Evolutionary conservation across 2,888 invertebrate species (phyloP).

Genomic region (Drosophila phalerata): DNA sequence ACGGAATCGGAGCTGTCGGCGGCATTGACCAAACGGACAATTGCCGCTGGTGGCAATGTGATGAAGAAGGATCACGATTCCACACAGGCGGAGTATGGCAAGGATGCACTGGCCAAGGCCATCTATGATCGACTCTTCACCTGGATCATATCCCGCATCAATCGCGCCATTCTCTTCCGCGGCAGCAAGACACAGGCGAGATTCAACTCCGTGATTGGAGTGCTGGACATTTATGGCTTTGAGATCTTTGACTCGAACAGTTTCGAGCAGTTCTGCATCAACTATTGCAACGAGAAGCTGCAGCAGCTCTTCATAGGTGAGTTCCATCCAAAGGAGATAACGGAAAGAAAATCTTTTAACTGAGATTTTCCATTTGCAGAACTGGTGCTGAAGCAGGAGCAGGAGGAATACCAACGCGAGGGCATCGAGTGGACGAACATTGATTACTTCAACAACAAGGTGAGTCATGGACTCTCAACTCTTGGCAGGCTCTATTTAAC

Average conservation of each 20-base stretch:
- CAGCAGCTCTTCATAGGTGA: constrained; percentile 98
- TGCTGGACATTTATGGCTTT: constrained; percentile 99
- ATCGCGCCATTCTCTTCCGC: constrained; percentile 94
- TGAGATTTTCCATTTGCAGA: constrained; percentile 87
- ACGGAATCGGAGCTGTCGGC: constrained; percentile 89
- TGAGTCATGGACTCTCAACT: constrained; percentile 59
- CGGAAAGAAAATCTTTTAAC: background rate
- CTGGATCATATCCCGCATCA: constrained; percentile 97
- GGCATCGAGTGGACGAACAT: constrained; percentile 98
- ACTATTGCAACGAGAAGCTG: constrained; percentile 99
- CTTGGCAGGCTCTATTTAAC: background rate
- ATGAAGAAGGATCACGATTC: constrained; percentile 96
- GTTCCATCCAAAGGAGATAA: constrained; percentile 41
- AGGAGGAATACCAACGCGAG: constrained; percentile 98
- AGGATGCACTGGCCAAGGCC: constrained; percentile 96
- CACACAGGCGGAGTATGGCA: constrained; percentile 93
- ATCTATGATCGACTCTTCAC: constrained; percentile 97
- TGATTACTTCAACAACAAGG: constrained; percentile 98
- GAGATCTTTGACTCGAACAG: constrained; percentile 99
- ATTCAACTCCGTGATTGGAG: constrained; percentile 88
- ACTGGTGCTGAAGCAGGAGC: constrained; percentile 98
- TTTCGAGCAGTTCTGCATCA: constrained; percentile 99
- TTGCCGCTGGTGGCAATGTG: constrained; percentile 96
- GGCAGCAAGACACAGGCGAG: constrained; percentile 83
- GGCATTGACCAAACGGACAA: constrained; percentile 94